Base-by-base conservation (phyloP, 2,113 vertebrate genomes). In the Xenopus laevis region DNA sequence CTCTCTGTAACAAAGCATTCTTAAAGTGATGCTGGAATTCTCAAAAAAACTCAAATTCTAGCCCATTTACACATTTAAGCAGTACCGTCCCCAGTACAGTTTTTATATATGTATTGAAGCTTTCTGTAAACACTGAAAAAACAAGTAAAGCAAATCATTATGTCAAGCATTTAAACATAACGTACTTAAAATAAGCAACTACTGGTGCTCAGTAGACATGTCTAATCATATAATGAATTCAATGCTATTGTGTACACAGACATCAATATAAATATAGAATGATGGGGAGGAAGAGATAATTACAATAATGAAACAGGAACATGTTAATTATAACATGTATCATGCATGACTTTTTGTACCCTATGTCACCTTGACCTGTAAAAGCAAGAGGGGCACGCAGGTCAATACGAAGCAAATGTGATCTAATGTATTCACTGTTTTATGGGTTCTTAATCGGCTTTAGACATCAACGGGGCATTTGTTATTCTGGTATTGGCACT, bases 401-500 rank as follows among this genome's bases (percentile, higher is more conserved):
- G 87, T 91, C 90, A 90, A 90, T 90, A 90, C 83, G 86, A 87
- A 89, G 88, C 86, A 90, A 87, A 86, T 53, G 74, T 79, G 84
- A 81, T 83, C 79, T 91, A 89, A 91, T 91, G 86, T 91, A 92
- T 92, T 88, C 89, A 84, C 80, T 72, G 79, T 80, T 90, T 82
- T 85, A 81, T 68, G 71, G 78, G 78, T 79, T 85, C 87, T 88
- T 88, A 90, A 91, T 92, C 89, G 91, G 90, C 88, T 84, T 88
- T 83, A 91, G 87, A 90, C 90, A 91, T 91, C 88, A 85, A 85
- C 89, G 88, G 79, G 83, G 87, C 84, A 87, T 85, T 92, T 92
- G 88, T 87, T 91, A 89, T 91, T 90, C 88, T 83, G 81, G 82
- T 91, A 91, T 90, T 91, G 90, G 90, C 87, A 87, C 85, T 86